phyloP scores from a whole-genome alignment of 2,888 invertebrate species.

The Achlya flavicornis region DNA sequence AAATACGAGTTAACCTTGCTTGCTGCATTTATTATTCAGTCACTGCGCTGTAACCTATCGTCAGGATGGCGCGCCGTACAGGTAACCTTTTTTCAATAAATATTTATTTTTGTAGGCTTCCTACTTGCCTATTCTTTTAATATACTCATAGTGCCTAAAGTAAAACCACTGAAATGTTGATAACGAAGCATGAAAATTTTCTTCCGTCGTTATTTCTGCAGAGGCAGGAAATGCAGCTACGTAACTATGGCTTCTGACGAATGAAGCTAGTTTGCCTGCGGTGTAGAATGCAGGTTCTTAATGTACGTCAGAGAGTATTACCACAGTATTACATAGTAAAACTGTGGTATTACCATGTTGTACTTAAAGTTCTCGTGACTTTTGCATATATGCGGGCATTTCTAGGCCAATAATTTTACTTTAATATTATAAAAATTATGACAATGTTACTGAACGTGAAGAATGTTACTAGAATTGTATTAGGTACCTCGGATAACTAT shows the following conservation, averaged over 20 bases:
- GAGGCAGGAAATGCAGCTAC: slow-evolving; percentile 4
- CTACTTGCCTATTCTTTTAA: not conserved
- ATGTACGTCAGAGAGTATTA: too few species aligned
- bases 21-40: slow-evolving; percentile 80
- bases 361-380: too few species aligned
- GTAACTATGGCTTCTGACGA: not conserved
- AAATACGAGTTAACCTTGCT: slow-evolving; percentile 67
- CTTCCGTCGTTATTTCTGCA: not conserved
- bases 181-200: not conserved
- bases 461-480: not conserved
- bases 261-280: too few species aligned
- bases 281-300: too few species aligned
- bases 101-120: not conserved
- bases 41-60: slow-evolving; percentile 67
- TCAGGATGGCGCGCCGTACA: slow-evolving; percentile 78
- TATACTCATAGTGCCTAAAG: not conserved
- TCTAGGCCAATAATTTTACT: not conserved
- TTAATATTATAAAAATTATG: not conserved
- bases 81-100: slow-evolving; percentile 54
- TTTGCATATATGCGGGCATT: not conserved
- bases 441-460: not conserved
- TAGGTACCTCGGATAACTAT: slow-evolving; percentile 6
- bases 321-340: too few species aligned
- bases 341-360: too few species aligned
- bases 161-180: not conserved